Evolutionary conservation across 2,888 invertebrate species (phyloP), one percentile per base, ranked within the genome.

Genomic region (Idaea dimidiata): DNA sequence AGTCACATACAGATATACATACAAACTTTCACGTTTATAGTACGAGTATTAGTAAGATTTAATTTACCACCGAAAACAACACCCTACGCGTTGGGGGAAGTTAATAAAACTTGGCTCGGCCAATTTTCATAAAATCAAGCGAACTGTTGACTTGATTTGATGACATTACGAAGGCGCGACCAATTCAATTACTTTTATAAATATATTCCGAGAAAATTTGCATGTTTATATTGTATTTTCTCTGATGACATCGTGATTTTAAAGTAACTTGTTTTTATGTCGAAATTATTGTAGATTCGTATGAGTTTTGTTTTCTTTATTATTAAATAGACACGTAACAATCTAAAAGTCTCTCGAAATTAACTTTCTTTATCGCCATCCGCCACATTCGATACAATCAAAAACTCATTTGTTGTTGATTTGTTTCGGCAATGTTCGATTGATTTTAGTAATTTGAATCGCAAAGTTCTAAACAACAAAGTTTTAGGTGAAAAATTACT

Each of bases 111-210:
- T 56, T 59, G 43, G 53, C 58, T 59, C 59, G 67, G 67, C 75
- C 66, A 81, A 84, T 83, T 83, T 78, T 82, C 86, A 84, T 87
- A 84, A 88, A 88, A 88, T 85, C 81, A 84, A 82, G 78, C 80
- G 75, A 76, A 77, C 83, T 56, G 56, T 56, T 16, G 56, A 17
- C 17, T 56, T 56, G 56, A 56, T 56, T 56, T 82, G 83, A 86
- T 86, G 88, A 84, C 84, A 83, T 85, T 82, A 76, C 69, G 78
- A 63, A 70, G 78, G 71, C 76, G 75, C 70, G 72, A 75, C 79
- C 81, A 74, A 90, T 90, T 90, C 86, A 86, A 91, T 91, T 89
- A 91, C 87, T 84, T 86, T 83, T 84, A 82, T 83, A 88, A 88
- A 86, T 84, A 85, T 86, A 88, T 87, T 84, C 80, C 62, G 74